Base-by-base conservation (phyloP, 2,888 invertebrate species). In the Ramazzottius varieornatus region DNA sequence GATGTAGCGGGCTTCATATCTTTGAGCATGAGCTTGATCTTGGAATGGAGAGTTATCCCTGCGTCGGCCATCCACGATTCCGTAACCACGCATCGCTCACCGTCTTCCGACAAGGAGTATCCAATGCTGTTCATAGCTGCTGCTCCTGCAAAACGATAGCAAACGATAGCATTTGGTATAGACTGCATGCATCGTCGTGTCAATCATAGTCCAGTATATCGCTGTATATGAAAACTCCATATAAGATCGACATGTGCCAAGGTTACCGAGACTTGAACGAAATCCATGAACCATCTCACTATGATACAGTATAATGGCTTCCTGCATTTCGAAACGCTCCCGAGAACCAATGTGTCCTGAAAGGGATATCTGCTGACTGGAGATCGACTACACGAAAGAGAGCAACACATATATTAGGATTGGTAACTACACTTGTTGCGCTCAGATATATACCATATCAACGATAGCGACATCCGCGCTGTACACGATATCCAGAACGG, bases 401-500 rank as follows among this genome's bases (percentile, higher is more conserved):
- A 63, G 8, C 4, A 8, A 32, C 32, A 13, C n/a, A n/a, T n/a
- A n/a, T n/a, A n/a, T n/a, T n/a, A n/a, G n/a, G n/a, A n/a, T n/a
- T n/a, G n/a, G n/a, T n/a, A n/a, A n/a, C n/a, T n/a, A n/a, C n/a
- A n/a, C n/a, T n/a, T n/a, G n/a, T n/a, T n/a, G n/a, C 16, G n/a
- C n/a, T n/a, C n/a, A 46, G n/a, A 46, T n/a, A 46, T 46, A 79
- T 40, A 91, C 90, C 70, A 96, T 81, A 77, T 98, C 98, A 63
- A 96, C 90, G 46, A 98, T 82, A 0, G 90, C 93, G 63, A 96
- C 90, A 76, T 98, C 96, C 0, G 98, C 96, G 82, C 93, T 93
- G 78, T 96, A 96, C 78, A 98, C 96, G 70, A 84, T 85, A 75
- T 94, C 93, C 72, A 94, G 78, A 0, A 89, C 88, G 76, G 88